These are phyloP conservation scores for Pristionchus arcanus DNA, from an alignment of 2,888 invertebrate genomes.

Conservation along the genomic window DNA sequence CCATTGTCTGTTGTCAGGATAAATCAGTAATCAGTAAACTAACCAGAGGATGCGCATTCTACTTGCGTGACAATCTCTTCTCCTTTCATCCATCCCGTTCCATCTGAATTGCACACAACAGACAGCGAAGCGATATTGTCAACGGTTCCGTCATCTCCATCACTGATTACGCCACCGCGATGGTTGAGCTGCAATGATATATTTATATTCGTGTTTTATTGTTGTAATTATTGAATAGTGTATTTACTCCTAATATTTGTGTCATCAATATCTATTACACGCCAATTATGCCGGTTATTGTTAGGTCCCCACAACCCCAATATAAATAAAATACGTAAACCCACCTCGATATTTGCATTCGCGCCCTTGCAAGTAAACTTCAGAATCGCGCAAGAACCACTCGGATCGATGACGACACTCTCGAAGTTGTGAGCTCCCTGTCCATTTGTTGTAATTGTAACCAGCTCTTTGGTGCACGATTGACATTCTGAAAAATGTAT, in stretches of 20 bases:
- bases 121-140: background rate
- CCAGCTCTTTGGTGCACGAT: background rate
- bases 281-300: too few species aligned
- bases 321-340: background rate
- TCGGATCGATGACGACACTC: background rate
- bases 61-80: background rate
- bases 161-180: background rate
- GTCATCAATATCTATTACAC: background rate
- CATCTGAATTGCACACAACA: background rate
- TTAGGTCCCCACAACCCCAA: background rate
- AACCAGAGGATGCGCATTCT: background rate
- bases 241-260: background rate
- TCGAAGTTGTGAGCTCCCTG: background rate
- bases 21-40: too few species aligned
- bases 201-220: too few species aligned
- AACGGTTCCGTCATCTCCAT: background rate
- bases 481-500: background rate
- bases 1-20: too few species aligned
- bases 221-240: too few species aligned
- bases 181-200: background rate
- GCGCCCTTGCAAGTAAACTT: background rate
- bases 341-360: background rate
- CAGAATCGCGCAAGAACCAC: background rate
- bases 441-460: background rate
- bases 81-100: background rate